Base-by-base conservation (phyloP, 1,140 invertebrate species). In the Metopolophium dirhodum region DNA sequence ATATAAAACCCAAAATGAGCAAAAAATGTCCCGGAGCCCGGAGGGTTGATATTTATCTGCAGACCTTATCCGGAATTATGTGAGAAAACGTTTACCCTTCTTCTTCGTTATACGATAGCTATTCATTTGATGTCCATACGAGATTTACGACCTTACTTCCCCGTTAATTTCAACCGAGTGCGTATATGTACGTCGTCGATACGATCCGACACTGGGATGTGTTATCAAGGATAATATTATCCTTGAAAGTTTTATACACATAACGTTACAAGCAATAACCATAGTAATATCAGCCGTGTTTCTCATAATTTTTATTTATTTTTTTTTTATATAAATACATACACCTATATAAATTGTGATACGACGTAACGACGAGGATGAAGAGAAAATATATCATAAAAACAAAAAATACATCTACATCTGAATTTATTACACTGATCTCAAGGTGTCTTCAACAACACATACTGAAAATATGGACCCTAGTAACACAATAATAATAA, bases 71-170 rank as follows among this genome's bases (percentile, higher is more conserved):
- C 37, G 22, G 11, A 41, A 86, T 86, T 37, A 86, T 86, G 83
- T 23, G 83, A 86, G 86, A 88, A 88, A 88, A 88, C 45, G 37
- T 88, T 88, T n/a, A 20, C 8, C n/a, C 6, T 51, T 35, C 20
- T 35, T 18, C n/a, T 51, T 88, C 47, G n/a, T 88, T 51, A 1
- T 88, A 18, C 47, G 86, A 88, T 51, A 88, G n/a, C 86, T 88
- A 88, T 88, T 88, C 47, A 88, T 88, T 88, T 88, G 47, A 88
- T 88, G 86, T 35, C 30, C 18, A 30, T 35, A 11, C 47, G 18
- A 51, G 47, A 88, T 88, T 88, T 88, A 88, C 20, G 86, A 35
- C 30, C 86, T 88, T 22, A 22, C 47, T 47, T 51, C n/a, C 26
- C 86, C 30, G n/a, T 88, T 88, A 88, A 87, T 88, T 88, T 88